Evolutionary conservation across 2,888 invertebrate species (phyloP), one percentile per base, ranked within the genome.

Genomic region (Apodemia hepburni): DNA sequence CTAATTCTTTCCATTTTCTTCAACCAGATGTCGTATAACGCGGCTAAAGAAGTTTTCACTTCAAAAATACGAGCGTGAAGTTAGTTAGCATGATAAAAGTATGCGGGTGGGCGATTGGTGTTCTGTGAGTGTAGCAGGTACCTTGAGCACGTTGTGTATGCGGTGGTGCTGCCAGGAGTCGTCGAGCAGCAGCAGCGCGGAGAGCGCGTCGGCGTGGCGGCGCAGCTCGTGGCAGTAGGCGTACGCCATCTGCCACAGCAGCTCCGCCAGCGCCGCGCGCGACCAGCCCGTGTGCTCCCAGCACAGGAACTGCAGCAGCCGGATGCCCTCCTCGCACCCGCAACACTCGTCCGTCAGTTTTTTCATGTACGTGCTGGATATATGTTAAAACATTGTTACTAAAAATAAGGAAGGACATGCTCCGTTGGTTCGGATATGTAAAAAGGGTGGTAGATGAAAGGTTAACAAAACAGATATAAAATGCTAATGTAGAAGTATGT

Each of bases 281-380:
- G 98, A 98, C 88, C 98, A 97, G 71, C 96, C 96, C 29, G 98
- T 97, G 90, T 99, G 98, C 86, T 99, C 99, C 98, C 98, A 99
- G 78, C 97, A 97, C 82, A 98, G 95, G 87, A 97, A 99, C 92
- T 98, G 97, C 47, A 99, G 87, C 66, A 99, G 89, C 79, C 97
- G 96, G 58, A 97, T 93, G 4, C 97, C 97, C 70, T 99, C 98
- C 70, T 99, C 98, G 60, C 97, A 96, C 57, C 96, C 95, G 84
- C 97, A 97, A 58, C 97, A 96, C 79, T 99, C 98, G 85, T 98
- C 98, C 17, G 98, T 97, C 57, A 99, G 92, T 85, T 98, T 98
- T 84, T 99, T 99, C 77, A 98, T 96, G 81, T 97, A 98, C 1
- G 82, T 80, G 18, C 89, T 90, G 75, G 15, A 7, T 11, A 54